phyloP scores from a whole-genome alignment of 2,888 invertebrate genomes.

The Tetropium fuscum region DNA sequence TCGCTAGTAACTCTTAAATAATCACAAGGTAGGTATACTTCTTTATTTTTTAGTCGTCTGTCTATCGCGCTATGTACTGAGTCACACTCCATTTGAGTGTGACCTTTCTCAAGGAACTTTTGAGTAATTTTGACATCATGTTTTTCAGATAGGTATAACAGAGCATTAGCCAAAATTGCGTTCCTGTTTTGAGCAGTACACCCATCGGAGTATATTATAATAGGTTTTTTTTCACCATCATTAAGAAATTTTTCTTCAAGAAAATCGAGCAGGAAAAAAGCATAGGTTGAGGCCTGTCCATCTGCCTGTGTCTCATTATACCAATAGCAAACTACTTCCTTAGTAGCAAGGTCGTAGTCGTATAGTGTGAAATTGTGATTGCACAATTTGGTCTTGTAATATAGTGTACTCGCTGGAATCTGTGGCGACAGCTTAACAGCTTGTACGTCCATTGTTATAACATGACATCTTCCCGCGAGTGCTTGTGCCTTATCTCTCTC shows the following conservation, averaged over 20 bases:
- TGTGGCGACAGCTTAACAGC: conserved; percentile 46
- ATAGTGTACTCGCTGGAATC: conserved; percentile 41
- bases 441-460: conserved; percentile 31
- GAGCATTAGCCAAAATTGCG: too few species aligned
- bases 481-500: conserved; percentile 34
- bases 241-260: conserved; percentile 17
- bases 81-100: conserved; percentile 58
- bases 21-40: conserved; percentile 40
- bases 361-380: conserved; percentile 52
- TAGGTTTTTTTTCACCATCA: conserved; percentile 25
- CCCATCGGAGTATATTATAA: too few species aligned
- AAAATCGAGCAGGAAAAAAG: conserved; percentile 42
- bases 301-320: conserved; percentile 39
- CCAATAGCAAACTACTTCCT: conserved; percentile 47
- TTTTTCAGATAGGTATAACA: conserved; percentile 39
- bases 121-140: conserved; percentile 40
- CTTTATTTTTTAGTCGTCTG: conserved; percentile 52
- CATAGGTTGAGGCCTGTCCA: conserved; percentile 43
- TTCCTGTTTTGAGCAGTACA: too few species aligned
- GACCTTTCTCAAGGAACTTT: conserved; percentile 53
- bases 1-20: conserved; percentile 47
- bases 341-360: conserved; percentile 42
- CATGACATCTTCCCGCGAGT: conserved; percentile 36
- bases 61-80: conserved; percentile 59
- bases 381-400: conserved; percentile 50